These are phyloP conservation scores for Mus minutoides DNA, from an alignment of 2,797 vertebrate species.

Conservation along the genomic window DNA sequence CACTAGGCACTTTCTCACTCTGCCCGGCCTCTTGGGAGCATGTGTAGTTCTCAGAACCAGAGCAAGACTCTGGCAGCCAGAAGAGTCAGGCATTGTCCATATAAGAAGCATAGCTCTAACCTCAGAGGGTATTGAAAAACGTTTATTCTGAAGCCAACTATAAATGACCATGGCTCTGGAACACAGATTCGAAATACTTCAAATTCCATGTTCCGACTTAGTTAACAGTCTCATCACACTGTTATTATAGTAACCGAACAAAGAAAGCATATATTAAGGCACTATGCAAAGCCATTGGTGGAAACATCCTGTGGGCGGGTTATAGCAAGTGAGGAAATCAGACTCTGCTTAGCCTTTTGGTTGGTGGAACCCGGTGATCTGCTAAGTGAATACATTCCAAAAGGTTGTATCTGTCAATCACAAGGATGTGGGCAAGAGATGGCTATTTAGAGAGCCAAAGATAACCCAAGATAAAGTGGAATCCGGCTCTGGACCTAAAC, in stretches of 20 bases:
- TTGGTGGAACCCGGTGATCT: neutral
- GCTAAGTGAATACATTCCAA: neutral
- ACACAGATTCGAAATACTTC: neutral
- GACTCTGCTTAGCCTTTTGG: neutral
- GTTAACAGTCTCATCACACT: neutral
- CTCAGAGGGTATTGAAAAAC: neutral
- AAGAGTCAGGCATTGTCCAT: neutral
- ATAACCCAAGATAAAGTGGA: neutral
- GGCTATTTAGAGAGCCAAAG: neutral
- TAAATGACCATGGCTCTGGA: neutral
- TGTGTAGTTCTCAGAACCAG: neutral
- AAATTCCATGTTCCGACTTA: neutral
- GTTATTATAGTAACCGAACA: neutral
- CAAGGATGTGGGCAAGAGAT: neutral
- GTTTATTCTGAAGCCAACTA: neutral
- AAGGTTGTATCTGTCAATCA: neutral
- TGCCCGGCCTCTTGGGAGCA: neutral
- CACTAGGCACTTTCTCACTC: neutral
- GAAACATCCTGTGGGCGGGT: neutral
- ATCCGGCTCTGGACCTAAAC: neutral
- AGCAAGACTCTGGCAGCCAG: neutral
- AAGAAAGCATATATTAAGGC: neutral
- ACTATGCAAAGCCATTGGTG: neutral
- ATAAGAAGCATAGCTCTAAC: neutral
- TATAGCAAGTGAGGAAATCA: neutral